Conservation (phyloP, 1,140 invertebrate genomes). For the Diploscapter pachys region DNA sequence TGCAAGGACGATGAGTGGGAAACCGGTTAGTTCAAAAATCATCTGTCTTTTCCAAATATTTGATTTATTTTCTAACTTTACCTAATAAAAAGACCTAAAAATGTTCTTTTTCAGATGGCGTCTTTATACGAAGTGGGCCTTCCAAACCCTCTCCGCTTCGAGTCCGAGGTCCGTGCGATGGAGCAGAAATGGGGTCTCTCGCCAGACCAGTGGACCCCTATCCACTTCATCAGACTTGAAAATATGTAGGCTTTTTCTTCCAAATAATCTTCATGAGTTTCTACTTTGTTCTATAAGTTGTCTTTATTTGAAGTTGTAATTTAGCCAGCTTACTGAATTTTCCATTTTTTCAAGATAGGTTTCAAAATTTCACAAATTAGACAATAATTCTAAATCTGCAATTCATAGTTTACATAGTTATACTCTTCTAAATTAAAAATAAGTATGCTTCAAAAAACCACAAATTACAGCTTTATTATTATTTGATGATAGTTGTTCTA, state of each 20-base stretch:
- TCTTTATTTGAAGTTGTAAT: conserved; percentile 1
- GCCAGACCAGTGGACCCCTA: conserved; percentile 49
- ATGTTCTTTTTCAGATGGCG: conserved; percentile 12
- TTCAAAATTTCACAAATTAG: neutral
- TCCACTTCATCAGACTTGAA: conserved; percentile 43
- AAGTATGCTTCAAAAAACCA: too few relatives aligned
- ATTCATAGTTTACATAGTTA: neutral
- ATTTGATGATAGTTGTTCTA: too few relatives aligned
- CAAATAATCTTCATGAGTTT: too few relatives aligned
- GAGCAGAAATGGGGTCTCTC: conserved; percentile 44
- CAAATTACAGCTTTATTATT: too few relatives aligned
- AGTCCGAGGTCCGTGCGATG: conserved; percentile 43
- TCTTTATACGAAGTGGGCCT: conserved; percentile 42
- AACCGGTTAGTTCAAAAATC: conserved; percentile 15
- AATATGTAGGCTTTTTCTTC: conserved; percentile 22
- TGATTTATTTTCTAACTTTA: conserved; percentile 26
- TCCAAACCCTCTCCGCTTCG: conserved; percentile 42
- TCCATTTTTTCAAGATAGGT: too few relatives aligned
- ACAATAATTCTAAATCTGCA: neutral
- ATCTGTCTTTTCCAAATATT: conserved; percentile 5
- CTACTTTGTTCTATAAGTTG: conserved; percentile 5
- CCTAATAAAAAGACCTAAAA: neutral
- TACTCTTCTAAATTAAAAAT: too few relatives aligned
- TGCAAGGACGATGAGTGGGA: conserved; percentile 18
- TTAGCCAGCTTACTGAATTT: neutral